A percentile compares a stretch with the other conserved stretches of the same genome.
Evolutionary conservation across 2,888 invertebrate species (phyloP).

Genomic region (Punctoribates punctum): DNA sequence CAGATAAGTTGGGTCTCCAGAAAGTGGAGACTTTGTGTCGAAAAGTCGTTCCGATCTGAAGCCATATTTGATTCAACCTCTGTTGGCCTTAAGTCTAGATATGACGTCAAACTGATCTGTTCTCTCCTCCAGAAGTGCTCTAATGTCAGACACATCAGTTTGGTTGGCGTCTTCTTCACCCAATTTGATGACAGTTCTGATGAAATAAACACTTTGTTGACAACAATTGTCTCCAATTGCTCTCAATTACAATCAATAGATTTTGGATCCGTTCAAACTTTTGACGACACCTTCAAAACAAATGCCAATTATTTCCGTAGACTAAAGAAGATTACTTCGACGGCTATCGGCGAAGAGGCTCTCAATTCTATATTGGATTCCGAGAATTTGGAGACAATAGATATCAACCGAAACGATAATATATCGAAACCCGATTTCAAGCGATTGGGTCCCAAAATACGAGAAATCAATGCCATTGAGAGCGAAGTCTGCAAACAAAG

Average conservation of each 20-base stretch:
- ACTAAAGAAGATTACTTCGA: not conserved
- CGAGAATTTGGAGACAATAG: not conserved
- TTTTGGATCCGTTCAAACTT: not conserved
- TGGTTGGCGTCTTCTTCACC: not conserved
- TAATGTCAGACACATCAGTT: slow-evolving; percentile 3
- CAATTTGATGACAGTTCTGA: not conserved
- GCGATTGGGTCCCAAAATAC: slow-evolving; percentile 19
- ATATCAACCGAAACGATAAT: not conserved
- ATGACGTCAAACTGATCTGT: not conserved
- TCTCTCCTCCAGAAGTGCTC: not conserved
- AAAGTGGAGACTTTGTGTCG: not conserved
- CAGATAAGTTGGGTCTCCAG: not conserved
- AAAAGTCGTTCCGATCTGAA: slow-evolving; percentile 8
- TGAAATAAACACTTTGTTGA: not conserved
- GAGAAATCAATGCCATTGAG: not conserved
- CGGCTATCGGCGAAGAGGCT: not conserved
- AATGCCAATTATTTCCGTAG: slow-evolving; percentile 3
- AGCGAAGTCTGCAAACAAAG: not conserved
- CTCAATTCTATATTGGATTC: slow-evolving; percentile 8
- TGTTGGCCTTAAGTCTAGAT: not conserved
- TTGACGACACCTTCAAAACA: not conserved
- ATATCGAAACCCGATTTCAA: slow-evolving; percentile 1
- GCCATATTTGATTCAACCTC: not conserved
- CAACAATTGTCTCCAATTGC: not conserved
- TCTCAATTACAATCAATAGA: not conserved